phyloP scores from a whole-genome alignment of 2,888 invertebrate species.

The Acronicta aceris region DNA sequence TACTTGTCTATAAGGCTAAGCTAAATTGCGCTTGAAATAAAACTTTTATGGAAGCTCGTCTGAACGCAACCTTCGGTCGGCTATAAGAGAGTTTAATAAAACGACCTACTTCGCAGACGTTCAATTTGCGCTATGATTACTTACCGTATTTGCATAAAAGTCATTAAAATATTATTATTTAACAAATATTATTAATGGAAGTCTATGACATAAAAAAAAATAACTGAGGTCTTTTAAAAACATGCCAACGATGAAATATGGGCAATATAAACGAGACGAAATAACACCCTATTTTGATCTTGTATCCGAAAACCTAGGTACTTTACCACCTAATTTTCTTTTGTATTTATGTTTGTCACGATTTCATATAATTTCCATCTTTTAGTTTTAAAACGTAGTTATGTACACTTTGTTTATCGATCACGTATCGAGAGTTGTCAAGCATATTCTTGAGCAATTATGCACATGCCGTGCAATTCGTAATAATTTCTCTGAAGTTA shows the following conservation, averaged over 20 bases:
- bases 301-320: no score
- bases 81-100: slow-evolving; percentile 23
- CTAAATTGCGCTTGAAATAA: slow-evolving; percentile 21
- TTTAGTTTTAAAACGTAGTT: no score
- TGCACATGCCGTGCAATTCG: slow-evolving; percentile 7
- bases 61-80: slow-evolving; percentile 22
- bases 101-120: slow-evolving; percentile 12
- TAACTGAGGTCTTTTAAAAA: no score
- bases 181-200: no score
- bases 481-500: slow-evolving; percentile 38
- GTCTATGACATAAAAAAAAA: no score
- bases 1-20: slow-evolving; percentile 9
- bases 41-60: slow-evolving; percentile 30
- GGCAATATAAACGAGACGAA: no score
- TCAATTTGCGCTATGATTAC: slow-evolving; percentile 17
- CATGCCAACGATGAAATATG: no score
- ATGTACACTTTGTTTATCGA: slow-evolving; percentile 3
- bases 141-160: slow-evolving; percentile 16
- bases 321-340: no score
- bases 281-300: no score
- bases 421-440: slow-evolving; percentile 14
- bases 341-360: no score
- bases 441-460: slow-evolving; percentile 15
- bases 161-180: neutral
- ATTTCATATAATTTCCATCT: no score